phyloP scores from a whole-genome alignment of 1,140 invertebrate genomes.

The Triops longicaudatus region DNA sequence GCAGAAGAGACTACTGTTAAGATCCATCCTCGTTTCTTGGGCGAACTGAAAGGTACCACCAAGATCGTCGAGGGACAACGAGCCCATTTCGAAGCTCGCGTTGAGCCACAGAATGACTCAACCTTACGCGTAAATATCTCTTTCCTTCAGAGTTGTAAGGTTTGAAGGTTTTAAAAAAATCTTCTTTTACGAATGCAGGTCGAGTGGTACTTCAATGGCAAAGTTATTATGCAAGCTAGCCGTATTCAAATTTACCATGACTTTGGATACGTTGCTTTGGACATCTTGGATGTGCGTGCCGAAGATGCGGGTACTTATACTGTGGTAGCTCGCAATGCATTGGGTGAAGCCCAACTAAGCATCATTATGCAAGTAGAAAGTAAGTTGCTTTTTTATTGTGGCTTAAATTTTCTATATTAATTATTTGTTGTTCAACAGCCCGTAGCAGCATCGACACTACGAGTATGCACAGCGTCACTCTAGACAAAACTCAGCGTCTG shows the following conservation, averaged over 20 bases:
- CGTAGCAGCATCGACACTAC: conserved; percentile 76
- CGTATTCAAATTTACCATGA: conserved; percentile 87
- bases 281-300: conserved; percentile 76
- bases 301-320: conserved; percentile 81
- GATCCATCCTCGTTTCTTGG: conserved; percentile 73
- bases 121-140: conserved; percentile 53
- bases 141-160: background rate
- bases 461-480: conserved; percentile 69
- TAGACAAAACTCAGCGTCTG: conserved; percentile 73
- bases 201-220: conserved; percentile 87
- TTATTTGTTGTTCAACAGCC: conserved; percentile 33
- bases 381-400: conserved; percentile 20
- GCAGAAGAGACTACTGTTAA: conserved; percentile 66
- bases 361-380: conserved; percentile 75
- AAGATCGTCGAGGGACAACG: conserved; percentile 92
- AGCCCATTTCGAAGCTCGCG: conserved; percentile 90
- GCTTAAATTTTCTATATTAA: background rate
- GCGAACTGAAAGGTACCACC: conserved; percentile 77
- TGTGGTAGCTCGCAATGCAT: conserved; percentile 75
- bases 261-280: conserved; percentile 89
- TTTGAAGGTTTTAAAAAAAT: background rate
- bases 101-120: conserved; percentile 85
- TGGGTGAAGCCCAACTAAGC: conserved; percentile 71
- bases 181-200: conserved; percentile 40
- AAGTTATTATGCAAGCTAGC: conserved; percentile 69